Evolutionary conservation across 2,113 vertebrate species (phyloP).

Genomic region (Alligator mississippiensis): DNA sequence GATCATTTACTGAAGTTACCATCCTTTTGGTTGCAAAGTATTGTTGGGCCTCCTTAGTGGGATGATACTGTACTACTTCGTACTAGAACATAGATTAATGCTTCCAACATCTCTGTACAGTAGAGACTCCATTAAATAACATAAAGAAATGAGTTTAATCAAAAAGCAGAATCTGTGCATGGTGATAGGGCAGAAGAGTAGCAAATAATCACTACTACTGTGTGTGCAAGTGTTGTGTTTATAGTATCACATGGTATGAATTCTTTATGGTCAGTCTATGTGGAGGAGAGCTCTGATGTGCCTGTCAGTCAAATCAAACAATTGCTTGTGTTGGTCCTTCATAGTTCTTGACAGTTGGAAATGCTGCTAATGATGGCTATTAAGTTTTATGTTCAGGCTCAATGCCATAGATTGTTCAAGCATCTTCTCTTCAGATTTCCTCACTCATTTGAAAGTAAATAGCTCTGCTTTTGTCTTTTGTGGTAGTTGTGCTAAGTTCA

Average conservation of each 20-base stretch:
- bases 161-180: neutral
- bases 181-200: neutral
- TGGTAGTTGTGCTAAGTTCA: neutral
- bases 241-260: neutral
- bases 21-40: neutral
- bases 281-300: neutral
- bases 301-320: neutral
- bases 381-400: slow-evolving; percentile 4
- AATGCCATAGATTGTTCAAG: neutral
- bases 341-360: neutral
- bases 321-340: neutral
- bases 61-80: neutral
- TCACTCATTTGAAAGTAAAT: neutral
- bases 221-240: neutral
- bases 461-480: slow-evolving; percentile 4
- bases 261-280: slow-evolving; percentile 17
- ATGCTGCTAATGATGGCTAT: neutral
- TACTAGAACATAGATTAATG: fast-evolving
- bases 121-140: neutral
- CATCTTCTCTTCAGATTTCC: neutral
- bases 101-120: fast-evolving
- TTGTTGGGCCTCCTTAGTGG: neutral
- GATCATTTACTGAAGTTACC: neutral
- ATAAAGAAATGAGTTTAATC: neutral
- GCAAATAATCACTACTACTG: slow-evolving; percentile 4